Conservation (phyloP, 2,113 vertebrate species). For the Manacus vitellinus region DNA sequence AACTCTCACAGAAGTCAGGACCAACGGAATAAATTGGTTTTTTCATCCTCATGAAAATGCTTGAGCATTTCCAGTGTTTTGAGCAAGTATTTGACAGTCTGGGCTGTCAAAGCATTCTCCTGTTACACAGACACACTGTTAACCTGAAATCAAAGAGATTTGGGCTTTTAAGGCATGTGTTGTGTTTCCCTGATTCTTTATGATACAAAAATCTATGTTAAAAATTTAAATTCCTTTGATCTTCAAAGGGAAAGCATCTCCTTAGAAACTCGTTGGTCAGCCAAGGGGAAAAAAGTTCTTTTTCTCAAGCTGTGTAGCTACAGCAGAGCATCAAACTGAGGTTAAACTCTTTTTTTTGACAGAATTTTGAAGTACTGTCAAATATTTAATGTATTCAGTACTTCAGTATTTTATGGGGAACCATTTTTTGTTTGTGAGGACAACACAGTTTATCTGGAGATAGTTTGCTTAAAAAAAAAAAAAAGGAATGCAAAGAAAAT, state of each 20-base stretch:
- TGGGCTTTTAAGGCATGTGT: background rate
- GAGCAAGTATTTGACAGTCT: background rate
- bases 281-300: background rate
- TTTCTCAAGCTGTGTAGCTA: background rate
- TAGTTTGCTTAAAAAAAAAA: background rate
- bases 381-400: background rate
- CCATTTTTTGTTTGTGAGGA: background rate
- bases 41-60: background rate
- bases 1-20: background rate
- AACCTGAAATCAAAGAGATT: background rate
- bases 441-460: background rate
- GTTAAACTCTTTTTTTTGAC: background rate
- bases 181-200: background rate
- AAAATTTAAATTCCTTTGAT: background rate
- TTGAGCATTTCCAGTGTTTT: background rate
- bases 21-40: fast-evolving
- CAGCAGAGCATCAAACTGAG: background rate
- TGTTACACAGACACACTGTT: fast-evolving
- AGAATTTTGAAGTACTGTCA: background rate
- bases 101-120: background rate
- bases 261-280: background rate
- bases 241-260: background rate
- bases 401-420: background rate
- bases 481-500: background rate
- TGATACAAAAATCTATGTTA: background rate